Base-by-base conservation (phyloP, 2,797 vertebrate genomes). In the Trachops cirrhosus region DNA sequence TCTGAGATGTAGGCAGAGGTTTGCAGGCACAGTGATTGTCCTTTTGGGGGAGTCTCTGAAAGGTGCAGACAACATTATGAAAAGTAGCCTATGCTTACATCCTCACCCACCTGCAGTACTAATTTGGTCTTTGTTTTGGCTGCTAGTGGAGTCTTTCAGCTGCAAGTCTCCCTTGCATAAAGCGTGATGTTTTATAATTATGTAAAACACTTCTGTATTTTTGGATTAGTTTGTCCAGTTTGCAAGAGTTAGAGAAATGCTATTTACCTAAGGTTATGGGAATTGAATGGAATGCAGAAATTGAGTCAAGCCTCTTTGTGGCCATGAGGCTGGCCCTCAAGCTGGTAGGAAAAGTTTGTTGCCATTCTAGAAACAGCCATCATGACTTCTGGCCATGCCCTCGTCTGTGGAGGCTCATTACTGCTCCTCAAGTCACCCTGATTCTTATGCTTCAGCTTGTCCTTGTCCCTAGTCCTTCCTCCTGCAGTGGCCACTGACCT, bases 111-210 rank as follows among this genome's bases (percentile, higher is more conserved):
- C 80, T 95, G 93, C 48, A 22, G 78, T 37, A 74, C 82, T 94
- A 88, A 90, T 96, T 96, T 90, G 59, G 50, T 68, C 77, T 91
- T 92, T 92, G 68, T 77, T 97, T 93, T 71, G 75, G 91, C 84
- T 92, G 75, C 24, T 24, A 32, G 32, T 52, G 44, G 59, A 44
- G 18, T 54, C 75, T 80, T 80, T 85, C 41, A 67, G 82, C 87
- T 88, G 70, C 95, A 85, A 86, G 21, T 67, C 71, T 74, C 68
- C 52, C 50, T 91, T 89, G 70, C 84, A 64, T 93, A 74, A 91
- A 94, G 44, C 1, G 0, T 59, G 84, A 68, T 92, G 64, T 91
- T 94, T 91, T 83, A 59, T 39, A 79, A 92, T 46, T 71, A 94
- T 78, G 50, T 57, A 86, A 86, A 95, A 18, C 24, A 80, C 50